Percentiles rank a stretch among this genome's conserved stretches.
Conservation (phyloP, 2,113 vertebrate species). For the Tragelaphus imberbis region DNA sequence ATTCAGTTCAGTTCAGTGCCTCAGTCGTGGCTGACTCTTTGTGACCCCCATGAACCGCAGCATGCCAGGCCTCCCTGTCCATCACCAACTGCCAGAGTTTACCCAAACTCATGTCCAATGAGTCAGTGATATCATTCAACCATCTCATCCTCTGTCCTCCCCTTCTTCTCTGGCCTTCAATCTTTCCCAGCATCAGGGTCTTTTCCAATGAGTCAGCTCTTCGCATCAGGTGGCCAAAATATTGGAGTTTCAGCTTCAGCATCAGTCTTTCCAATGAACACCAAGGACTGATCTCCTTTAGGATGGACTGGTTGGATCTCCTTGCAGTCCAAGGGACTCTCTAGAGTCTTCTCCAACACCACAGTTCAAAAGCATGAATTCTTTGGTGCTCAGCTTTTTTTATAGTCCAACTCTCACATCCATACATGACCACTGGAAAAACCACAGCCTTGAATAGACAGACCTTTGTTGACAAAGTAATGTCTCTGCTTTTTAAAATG, state of each 20-base stretch:
- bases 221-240: not conserved
- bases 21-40: not conserved
- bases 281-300: not conserved
- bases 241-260: not conserved
- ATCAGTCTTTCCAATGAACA: not conserved
- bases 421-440: not conserved
- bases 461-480: not conserved
- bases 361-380: not conserved
- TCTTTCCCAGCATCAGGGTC: not conserved
- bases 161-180: not conserved
- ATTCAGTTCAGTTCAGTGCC: not conserved
- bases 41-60: fast-evolving
- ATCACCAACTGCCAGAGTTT: not conserved
- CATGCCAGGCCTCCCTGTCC: not conserved
- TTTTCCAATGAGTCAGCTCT: not conserved
- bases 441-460: not conserved
- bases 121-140: not conserved
- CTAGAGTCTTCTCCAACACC: not conserved
- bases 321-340: not conserved
- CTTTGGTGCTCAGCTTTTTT: fast-evolving
- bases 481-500: not conserved
- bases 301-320: not conserved
- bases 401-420: not conserved
- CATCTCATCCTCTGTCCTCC: not conserved
- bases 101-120: not conserved